These are phyloP conservation scores for Rhynchophorus ferrugineus DNA, from an alignment of 1,140 invertebrate genomes.

Conservation along the genomic window DNA sequence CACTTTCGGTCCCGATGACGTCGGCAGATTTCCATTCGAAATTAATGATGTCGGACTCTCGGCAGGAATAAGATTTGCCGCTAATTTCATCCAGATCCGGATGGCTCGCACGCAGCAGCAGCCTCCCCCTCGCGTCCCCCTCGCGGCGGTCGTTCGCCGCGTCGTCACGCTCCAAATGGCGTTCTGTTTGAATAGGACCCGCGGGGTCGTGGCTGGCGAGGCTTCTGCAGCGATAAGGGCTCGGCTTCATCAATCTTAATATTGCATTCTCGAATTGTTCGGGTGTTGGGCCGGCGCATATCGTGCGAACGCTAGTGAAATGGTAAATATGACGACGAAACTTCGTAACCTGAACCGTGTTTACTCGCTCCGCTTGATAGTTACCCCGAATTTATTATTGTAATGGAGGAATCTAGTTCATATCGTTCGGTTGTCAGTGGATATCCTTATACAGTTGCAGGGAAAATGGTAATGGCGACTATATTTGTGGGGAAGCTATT, in stretches of 20 bases:
- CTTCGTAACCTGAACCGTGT: too few species aligned
- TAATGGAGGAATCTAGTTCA: too few species aligned
- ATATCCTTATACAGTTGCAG: too few species aligned
- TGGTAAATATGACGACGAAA: too few species aligned
- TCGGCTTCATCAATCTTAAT: slow-evolving; percentile 2
- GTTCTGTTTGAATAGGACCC: slow-evolving; percentile 3
- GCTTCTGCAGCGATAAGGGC: background rate
- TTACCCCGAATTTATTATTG: too few species aligned
- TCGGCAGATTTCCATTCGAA: slow-evolving; percentile 3
- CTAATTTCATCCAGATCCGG: slow-evolving; percentile 5
- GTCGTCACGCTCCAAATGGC: background rate
- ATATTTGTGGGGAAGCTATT: too few species aligned
- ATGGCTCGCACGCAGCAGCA: background rate
- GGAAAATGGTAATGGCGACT: too few species aligned
- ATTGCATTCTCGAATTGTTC: slow-evolving; percentile 4
- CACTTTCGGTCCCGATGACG: background rate
- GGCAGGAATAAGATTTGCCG: slow-evolving; percentile 5
- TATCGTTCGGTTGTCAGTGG: too few species aligned
- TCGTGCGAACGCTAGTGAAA: background rate
- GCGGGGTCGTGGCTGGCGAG: background rate
- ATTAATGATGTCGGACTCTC: slow-evolving; percentile 2
- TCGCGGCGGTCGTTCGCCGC: background rate
- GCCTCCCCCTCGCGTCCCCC: background rate
- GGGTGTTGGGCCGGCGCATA: background rate
- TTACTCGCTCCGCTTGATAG: too few species aligned